Evolutionary conservation across 1,140 invertebrate genomes (phyloP).

Genomic region (Aphelenchoides besseyi): DNA sequence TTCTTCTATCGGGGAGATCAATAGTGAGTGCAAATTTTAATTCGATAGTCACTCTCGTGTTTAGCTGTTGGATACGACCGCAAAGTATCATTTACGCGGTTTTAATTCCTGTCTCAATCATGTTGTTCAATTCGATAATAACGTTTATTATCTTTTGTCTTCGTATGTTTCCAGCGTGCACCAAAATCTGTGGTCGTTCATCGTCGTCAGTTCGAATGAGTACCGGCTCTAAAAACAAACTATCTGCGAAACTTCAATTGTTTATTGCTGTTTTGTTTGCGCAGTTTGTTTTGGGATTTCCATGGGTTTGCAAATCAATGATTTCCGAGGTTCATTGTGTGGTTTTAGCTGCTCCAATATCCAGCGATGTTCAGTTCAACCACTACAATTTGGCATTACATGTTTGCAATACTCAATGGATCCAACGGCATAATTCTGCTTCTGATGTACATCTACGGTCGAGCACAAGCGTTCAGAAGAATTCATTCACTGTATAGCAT

Average conservation of each 20-base stretch:
- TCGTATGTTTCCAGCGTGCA: slow-evolving; percentile 5
- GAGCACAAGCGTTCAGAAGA: background rate
- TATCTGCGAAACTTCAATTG: background rate
- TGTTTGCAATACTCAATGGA: slow-evolving; percentile 18
- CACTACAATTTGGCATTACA: slow-evolving; percentile 13
- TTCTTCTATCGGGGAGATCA: background rate
- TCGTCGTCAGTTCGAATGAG: background rate
- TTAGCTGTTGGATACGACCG: background rate
- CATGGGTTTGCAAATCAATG: too few species aligned
- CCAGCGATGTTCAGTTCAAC: background rate
- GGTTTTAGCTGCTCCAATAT: slow-evolving; percentile 13
- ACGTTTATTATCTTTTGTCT: slow-evolving; percentile 16
- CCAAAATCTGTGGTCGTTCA: background rate
- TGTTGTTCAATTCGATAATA: slow-evolving; percentile 4
- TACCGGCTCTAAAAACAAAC: background rate
- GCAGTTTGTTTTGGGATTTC: slow-evolving; percentile 12
- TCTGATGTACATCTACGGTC: background rate
- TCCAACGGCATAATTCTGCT: slow-evolving; percentile 5
- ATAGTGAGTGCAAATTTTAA: background rate
- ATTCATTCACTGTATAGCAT: slow-evolving; percentile 65
- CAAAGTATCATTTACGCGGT: slow-evolving; percentile 3
- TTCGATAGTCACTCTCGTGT: background rate
- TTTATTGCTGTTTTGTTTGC: slow-evolving; percentile 10
- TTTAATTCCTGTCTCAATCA: background rate
- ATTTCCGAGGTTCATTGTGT: too few species aligned